A percentile compares a stretch with the other conserved stretches of the same genome.
Conservation (phyloP, 2,113 vertebrate species). For the Microcebus jonahi region DNA sequence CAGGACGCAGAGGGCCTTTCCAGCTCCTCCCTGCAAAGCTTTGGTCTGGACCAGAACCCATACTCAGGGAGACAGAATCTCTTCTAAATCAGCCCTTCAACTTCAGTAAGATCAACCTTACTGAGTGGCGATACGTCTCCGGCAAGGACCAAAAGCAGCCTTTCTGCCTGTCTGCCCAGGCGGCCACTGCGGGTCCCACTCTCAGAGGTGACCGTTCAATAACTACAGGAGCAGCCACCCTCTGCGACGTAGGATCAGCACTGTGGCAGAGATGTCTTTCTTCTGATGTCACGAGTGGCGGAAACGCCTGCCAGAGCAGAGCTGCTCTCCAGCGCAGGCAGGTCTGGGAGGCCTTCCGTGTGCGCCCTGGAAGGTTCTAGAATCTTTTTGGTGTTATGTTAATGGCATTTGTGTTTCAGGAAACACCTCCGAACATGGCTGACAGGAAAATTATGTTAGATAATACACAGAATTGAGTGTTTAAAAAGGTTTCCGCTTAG, state of each 20-base stretch:
- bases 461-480: background rate
- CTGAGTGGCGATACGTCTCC: background rate
- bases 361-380: background rate
- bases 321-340: background rate
- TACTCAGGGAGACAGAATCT: background rate
- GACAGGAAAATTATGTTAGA: background rate
- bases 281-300: background rate
- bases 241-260: fast-evolving
- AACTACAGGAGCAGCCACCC: background rate
- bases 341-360: background rate
- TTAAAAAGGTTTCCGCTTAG: background rate
- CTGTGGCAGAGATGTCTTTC: background rate
- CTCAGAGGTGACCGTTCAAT: background rate
- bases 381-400: background rate
- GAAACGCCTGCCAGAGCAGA: background rate
- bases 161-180: background rate
- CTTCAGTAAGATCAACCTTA: background rate
- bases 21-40: background rate
- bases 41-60: background rate
- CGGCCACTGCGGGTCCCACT: background rate
- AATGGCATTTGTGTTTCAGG: background rate
- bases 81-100: background rate
- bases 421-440: background rate
- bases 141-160: background rate
- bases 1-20: background rate